Percentiles rank a stretch among this genome's conserved stretches.
phyloP scores from a whole-genome alignment of 2,797 vertebrate genomes.

The Macroramphosus scolopax region DNA sequence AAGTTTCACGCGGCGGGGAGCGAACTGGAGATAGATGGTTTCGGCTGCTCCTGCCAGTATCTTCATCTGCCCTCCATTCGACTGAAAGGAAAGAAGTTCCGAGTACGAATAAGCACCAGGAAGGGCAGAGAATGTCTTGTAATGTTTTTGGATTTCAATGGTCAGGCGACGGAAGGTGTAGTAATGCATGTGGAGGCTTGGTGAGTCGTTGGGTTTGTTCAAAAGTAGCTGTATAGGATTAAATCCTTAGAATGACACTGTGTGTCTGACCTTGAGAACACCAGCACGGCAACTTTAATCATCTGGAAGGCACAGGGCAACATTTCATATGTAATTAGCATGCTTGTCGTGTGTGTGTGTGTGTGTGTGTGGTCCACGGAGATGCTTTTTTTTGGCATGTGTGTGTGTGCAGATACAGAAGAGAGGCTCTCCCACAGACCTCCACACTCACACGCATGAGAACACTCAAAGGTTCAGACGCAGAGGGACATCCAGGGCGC shows the following conservation, averaged over 20 bases:
- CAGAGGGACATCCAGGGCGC: constrained; percentile 48
- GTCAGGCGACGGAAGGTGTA: too few species aligned
- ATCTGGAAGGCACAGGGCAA: constrained; percentile 42
- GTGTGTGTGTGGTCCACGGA: constrained; percentile 39
- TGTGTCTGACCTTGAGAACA: constrained; percentile 58
- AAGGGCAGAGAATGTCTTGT: background rate
- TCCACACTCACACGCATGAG: constrained; percentile 58
- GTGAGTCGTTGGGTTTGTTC: too few species aligned
- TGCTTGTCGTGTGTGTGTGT: constrained; percentile 43
- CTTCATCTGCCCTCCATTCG: constrained; percentile 45
- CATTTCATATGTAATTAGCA: constrained; percentile 61
- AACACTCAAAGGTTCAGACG: constrained; percentile 41
- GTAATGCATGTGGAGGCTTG: too few species aligned
- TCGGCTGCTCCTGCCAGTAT: constrained; percentile 25
- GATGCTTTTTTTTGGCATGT: constrained; percentile 36
- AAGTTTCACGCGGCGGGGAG: constrained; percentile 36
- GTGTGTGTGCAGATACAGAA: constrained; percentile 66
- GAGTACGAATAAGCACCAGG: too few species aligned
- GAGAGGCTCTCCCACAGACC: constrained; percentile 31
- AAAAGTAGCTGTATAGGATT: constrained; percentile 42
- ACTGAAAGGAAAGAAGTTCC: constrained; percentile 18
- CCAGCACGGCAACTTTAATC: constrained; percentile 45
- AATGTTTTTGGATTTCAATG: too few species aligned
- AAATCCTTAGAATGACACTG: constrained; percentile 21
- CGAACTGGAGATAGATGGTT: constrained; percentile 38